Evolutionary conservation across 2,888 invertebrate species (phyloP).

Genomic region (Plemyria rubiginata): DNA sequence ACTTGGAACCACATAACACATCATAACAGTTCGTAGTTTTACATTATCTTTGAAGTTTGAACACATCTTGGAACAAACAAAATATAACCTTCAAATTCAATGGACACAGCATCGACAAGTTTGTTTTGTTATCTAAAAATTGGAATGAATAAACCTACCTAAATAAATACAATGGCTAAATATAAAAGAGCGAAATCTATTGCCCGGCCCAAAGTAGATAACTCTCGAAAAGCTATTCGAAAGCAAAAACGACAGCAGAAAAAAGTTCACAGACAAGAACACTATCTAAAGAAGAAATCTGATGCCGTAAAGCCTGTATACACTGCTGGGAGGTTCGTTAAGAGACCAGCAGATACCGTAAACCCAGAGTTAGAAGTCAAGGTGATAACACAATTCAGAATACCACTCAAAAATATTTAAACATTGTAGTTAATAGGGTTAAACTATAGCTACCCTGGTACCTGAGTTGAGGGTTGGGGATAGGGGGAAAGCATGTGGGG

Average conservation of each 20-base stretch:
- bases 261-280: slow-evolving; percentile 82
- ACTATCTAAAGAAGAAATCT: slow-evolving; percentile 70
- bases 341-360: slow-evolving; percentile 56
- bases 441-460: no score
- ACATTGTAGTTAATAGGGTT: no score
- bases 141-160: neutral
- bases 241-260: slow-evolving; percentile 89
- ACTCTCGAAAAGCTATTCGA: slow-evolving; percentile 88
- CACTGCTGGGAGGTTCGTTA: slow-evolving; percentile 69
- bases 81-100: neutral
- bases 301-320: slow-evolving; percentile 46
- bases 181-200: slow-evolving; percentile 64
- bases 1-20: no score
- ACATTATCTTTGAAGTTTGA: no score
- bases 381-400: slow-evolving; percentile 44
- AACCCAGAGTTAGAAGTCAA: slow-evolving; percentile 48
- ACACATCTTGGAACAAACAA: no score
- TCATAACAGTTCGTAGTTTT: no score
- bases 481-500: no score
- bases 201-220: slow-evolving; percentile 57
- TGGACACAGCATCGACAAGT: neutral
- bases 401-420: neutral
- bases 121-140: neutral
- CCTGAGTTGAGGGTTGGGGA: no score
- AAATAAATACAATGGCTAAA: slow-evolving; percentile 29